phyloP scores from a whole-genome alignment of 1,140 invertebrate species.

The Portunus trituberculatus region DNA sequence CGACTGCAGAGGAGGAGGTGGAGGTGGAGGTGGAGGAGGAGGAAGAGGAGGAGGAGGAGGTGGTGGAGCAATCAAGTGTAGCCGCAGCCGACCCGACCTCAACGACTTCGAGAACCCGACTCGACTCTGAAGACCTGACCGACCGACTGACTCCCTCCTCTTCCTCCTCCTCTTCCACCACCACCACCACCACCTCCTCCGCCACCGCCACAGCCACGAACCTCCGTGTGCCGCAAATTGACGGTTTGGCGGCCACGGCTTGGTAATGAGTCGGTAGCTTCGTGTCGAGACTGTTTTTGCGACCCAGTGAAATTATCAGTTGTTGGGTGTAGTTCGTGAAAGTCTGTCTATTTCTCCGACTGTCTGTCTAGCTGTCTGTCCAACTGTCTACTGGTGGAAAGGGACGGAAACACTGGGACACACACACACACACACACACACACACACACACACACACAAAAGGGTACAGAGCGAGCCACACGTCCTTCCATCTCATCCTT shows the following conservation, averaged over 20 bases:
- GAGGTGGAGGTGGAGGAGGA: constrained; percentile 16
- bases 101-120: too few species aligned
- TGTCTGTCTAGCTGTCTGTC: too few species aligned
- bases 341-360: background rate
- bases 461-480: background rate
- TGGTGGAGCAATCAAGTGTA: background rate
- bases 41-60: background rate
- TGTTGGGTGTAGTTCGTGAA: background rate
- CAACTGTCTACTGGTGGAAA: background rate
- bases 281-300: background rate
- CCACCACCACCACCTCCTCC: background rate
- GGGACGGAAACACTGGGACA: background rate
- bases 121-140: background rate
- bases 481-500: background rate
- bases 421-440: background rate
- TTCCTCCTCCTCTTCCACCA: too few species aligned
- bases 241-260: background rate
- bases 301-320: background rate
- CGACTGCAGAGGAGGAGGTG: background rate
- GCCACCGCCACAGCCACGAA: background rate
- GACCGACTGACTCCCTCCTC: background rate
- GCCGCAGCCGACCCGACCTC: background rate
- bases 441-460: background rate
- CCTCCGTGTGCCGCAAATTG: background rate
- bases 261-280: background rate